phyloP scores from a whole-genome alignment of 2,113 vertebrate species.

The Gallinago jamesoni region DNA sequence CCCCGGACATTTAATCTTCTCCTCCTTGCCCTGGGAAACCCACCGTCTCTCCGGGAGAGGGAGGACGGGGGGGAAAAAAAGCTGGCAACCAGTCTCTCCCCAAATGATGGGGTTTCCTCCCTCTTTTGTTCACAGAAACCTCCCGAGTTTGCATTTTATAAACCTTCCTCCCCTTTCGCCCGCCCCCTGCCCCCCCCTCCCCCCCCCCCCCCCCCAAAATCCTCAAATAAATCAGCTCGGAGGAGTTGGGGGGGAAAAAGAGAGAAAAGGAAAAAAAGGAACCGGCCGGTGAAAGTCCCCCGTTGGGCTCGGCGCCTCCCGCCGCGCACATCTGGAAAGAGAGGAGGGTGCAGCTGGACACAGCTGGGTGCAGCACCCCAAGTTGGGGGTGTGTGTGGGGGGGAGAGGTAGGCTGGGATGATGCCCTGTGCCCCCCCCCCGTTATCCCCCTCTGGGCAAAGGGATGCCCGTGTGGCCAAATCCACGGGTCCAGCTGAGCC shows the following conservation, averaged over 20 bases:
- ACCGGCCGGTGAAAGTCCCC: neutral
- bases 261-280: neutral
- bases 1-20: neutral
- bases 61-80: neutral
- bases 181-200: neutral
- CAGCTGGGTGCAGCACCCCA: neutral
- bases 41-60: neutral
- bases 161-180: neutral
- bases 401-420: fast-evolving
- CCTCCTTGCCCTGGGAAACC: neutral
- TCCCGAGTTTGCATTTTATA: neutral
- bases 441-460: neutral
- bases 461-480: fast-evolving
- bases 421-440: neutral
- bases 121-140: neutral
- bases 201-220: neutral
- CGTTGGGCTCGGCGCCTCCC: neutral
- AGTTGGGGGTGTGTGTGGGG: fast-evolving
- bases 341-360: neutral
- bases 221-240: neutral
- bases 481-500: neutral
- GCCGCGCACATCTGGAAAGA: neutral
- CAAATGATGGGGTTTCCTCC: neutral
- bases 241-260: neutral
- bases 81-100: neutral